Percentiles rank a stretch among this genome's conserved stretches.
These are phyloP conservation scores for Endotricha flammealis DNA, from an alignment of 2,888 invertebrate species.

Conservation along the genomic window DNA sequence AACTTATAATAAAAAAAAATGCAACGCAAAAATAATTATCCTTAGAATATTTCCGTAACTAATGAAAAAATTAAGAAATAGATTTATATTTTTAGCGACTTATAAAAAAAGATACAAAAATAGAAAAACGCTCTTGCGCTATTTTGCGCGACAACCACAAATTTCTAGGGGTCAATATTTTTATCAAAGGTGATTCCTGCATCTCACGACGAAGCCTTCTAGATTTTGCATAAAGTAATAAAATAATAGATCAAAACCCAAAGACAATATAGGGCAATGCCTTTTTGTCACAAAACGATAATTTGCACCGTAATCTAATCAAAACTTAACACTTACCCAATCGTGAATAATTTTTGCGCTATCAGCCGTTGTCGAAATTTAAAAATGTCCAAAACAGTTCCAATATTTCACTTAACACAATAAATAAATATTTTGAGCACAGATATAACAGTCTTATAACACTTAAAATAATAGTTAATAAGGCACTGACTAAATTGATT, in stretches of 20 bases:
- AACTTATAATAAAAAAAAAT: no score
- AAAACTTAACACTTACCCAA: slow-evolving; percentile 72
- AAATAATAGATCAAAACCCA: slow-evolving; percentile 25
- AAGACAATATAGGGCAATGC: slow-evolving; percentile 47
- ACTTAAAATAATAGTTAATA: slow-evolving; percentile 41
- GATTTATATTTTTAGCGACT: no score
- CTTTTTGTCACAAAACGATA: slow-evolving; percentile 52
- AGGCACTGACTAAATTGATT: slow-evolving; percentile 47
- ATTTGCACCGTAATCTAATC: slow-evolving; percentile 76
- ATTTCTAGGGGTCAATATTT: slow-evolving; percentile 33
- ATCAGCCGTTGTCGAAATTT: slow-evolving; percentile 55
- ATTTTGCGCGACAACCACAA: slow-evolving; percentile 3
- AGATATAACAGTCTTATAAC: slow-evolving; percentile 52
- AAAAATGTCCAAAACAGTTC: slow-evolving; percentile 33
- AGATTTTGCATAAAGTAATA: not conserved
- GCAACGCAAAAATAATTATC: no score
- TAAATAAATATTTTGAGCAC: slow-evolving; percentile 54
- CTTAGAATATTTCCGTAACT: no score
- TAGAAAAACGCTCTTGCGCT: slow-evolving; percentile 4
- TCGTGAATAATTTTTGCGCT: slow-evolving; percentile 73
- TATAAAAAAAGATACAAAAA: slow-evolving; percentile 10
- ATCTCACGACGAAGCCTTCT: slow-evolving; percentile 4
- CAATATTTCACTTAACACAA: slow-evolving; percentile 63
- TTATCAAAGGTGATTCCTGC: slow-evolving; percentile 13
- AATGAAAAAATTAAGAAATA: no score